Evolutionary conservation across 2,888 invertebrate species (phyloP), one percentile per base, ranked within the genome.

Genomic region (Byasa hedistus): DNA sequence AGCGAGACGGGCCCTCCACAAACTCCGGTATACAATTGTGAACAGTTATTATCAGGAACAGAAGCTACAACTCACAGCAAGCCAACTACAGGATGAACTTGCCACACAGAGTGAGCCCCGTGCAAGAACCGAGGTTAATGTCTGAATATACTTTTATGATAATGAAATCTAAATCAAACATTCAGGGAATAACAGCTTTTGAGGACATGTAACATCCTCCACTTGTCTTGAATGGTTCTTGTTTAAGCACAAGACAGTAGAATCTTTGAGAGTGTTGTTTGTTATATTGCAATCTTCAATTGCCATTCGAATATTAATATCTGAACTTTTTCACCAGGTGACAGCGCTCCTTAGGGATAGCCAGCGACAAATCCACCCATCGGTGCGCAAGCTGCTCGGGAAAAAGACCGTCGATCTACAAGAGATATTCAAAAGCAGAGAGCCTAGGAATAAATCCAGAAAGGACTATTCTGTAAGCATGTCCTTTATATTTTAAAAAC

Each of bases 341-440:
- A 80, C 86, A 2, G 60, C 81, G 0, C 68, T 86, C 0, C 78
- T 91, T 0, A 80, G 85, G 0, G 86, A 87, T 0, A 84, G 89
- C 0, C 93, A 94, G 75, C 84, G 88, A 5, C 81, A 90, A 5
- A 92, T 97, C 58, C 97, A 97, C 86, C 97, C 97, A 0, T 95
- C 97, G 0, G 86, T 96, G 0, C 94, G 95, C 67, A 95, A 95
- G 75, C 87, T 96, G 17, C 88, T 96, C 0, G 95, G 95, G 5
- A 84, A 85, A 69, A 93, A 94, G 73, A 89, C 93, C 0, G 87
- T 87, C 1, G 88, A 91, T 68, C 77, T 92, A 0, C 83, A 88
- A 0, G 93, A 93, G 74, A 88, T 93, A 21, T 84, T 92, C 74
- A 81, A 85, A 19, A 77, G 75, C 0, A 77, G 92, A 3, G 89